Conservation (phyloP, 2,113 vertebrate species). For the Poecile atricapillus region DNA sequence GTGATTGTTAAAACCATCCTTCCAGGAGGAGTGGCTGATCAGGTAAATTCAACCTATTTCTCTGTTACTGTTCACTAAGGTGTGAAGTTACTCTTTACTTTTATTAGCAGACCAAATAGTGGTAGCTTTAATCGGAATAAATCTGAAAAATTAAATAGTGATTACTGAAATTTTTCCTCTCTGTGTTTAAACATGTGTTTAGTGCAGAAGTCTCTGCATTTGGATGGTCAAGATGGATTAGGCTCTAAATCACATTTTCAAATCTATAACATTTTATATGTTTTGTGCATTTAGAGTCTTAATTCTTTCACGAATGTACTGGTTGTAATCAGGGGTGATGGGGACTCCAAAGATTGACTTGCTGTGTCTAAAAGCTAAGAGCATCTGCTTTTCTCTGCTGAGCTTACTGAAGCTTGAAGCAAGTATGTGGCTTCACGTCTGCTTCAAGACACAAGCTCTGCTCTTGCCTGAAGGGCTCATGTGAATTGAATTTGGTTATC, state of each 20-base stretch:
- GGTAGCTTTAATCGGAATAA: neutral
- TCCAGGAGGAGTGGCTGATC: slow-evolving; percentile 90
- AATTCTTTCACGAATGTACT: neutral
- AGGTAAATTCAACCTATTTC: slow-evolving; percentile 70
- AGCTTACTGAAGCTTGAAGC: neutral
- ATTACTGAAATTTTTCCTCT: neutral
- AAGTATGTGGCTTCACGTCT: neutral
- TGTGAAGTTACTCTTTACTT: neutral
- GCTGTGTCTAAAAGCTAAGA: neutral
- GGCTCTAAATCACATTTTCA: neutral
- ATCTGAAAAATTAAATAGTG: neutral
- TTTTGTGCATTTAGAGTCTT: neutral
- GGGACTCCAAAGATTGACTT: neutral
- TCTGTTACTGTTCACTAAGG: neutral
- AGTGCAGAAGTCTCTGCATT: neutral
- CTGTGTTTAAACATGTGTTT: neutral
- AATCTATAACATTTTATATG: neutral
- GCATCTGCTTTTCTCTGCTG: neutral
- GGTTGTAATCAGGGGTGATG: neutral
- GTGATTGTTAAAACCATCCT: slow-evolving; percentile 96
- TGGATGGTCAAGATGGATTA: neutral
- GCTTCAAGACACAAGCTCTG: neutral
- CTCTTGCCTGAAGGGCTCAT: neutral
- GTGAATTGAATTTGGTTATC: neutral
- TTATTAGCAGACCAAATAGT: neutral